Evolutionary conservation across 1,140 invertebrate species (phyloP).

Genomic region (Mycetomoellerius zeteki): DNA sequence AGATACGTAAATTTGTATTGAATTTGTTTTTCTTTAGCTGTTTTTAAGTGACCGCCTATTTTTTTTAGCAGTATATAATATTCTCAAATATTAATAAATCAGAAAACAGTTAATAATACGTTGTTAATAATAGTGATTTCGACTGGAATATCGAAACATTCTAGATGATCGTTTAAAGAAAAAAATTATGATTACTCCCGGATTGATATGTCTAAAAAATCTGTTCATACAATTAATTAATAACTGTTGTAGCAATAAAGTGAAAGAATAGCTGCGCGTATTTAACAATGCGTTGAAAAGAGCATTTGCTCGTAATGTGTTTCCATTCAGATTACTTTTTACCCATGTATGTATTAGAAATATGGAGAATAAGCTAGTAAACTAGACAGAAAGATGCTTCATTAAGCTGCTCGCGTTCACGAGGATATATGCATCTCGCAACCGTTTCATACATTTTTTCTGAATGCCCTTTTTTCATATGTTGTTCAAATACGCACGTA

Average conservation of each 20-base stretch:
- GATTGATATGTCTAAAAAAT: too few species aligned
- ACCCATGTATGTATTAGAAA: too few species aligned
- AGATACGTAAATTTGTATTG: too few species aligned
- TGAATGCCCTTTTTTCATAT: slow-evolving; percentile 17
- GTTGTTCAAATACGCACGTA: slow-evolving; percentile 40
- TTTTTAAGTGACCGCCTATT: too few species aligned
- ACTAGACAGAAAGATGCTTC: slow-evolving; percentile 51
- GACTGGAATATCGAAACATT: too few species aligned
- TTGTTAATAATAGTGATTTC: too few species aligned
- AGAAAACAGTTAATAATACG: too few species aligned
- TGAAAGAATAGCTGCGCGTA: not conserved
- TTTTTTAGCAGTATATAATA: too few species aligned
- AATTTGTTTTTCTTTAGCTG: too few species aligned
- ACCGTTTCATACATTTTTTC: slow-evolving; percentile 39
- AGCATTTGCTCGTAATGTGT: slow-evolving; percentile 8
- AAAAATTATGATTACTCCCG: too few species aligned
- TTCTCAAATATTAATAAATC: too few species aligned
- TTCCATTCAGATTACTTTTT: slow-evolving; percentile 25
- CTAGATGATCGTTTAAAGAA: too few species aligned
- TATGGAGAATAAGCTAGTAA: slow-evolving; percentile 31
- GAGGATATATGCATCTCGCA: slow-evolving; percentile 16
- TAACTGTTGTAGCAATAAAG: not conserved
- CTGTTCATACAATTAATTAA: not conserved
- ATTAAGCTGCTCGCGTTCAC: slow-evolving; percentile 41
- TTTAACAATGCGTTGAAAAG: slow-evolving; percentile 12